phyloP scores from a whole-genome alignment of 2,113 vertebrate genomes.

The Colossoma macropomum region DNA sequence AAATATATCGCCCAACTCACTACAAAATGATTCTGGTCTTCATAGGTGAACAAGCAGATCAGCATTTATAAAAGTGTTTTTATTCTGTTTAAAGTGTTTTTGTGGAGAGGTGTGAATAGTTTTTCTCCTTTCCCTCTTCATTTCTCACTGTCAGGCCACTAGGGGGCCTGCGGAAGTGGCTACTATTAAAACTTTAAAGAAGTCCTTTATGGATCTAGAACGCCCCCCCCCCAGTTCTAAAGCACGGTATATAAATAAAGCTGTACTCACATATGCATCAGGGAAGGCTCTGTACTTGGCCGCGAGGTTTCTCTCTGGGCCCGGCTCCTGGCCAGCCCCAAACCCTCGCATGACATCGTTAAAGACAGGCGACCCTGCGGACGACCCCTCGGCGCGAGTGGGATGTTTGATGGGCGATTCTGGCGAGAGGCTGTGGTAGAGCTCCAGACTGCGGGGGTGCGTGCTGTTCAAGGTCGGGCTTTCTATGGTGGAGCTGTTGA shows the following conservation, averaged over 20 bases:
- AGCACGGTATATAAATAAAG: background rate
- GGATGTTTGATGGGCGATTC: constrained; percentile 50
- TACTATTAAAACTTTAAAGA: too few relatives aligned
- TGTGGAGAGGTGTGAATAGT: too few relatives aligned
- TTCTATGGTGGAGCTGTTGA: background rate
- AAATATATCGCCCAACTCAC: too few relatives aligned
- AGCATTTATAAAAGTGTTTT: too few relatives aligned
- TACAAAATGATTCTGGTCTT: too few relatives aligned
- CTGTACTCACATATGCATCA: constrained; percentile 82
- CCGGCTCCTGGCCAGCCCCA: constrained; percentile 50
- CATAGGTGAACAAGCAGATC: too few relatives aligned
- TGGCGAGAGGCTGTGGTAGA: constrained; percentile 38
- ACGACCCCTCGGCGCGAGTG: background rate
- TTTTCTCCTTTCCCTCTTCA: too few relatives aligned
- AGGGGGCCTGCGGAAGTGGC: too few relatives aligned
- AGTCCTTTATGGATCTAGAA: too few relatives aligned
- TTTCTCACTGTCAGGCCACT: too few relatives aligned
- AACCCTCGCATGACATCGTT: constrained; percentile 46
- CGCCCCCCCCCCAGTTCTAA: too few relatives aligned
- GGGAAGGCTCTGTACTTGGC: constrained; percentile 68
- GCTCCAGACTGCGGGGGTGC: constrained; percentile 56
- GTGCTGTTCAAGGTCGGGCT: constrained; percentile 30
- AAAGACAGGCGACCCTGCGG: constrained; percentile 36
- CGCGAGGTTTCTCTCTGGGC: constrained; percentile 52
- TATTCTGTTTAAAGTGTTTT: too few relatives aligned